These are phyloP conservation scores for Phalloptychus januarius DNA, from an alignment of 2,797 vertebrate species.

Conservation along the genomic window DNA sequence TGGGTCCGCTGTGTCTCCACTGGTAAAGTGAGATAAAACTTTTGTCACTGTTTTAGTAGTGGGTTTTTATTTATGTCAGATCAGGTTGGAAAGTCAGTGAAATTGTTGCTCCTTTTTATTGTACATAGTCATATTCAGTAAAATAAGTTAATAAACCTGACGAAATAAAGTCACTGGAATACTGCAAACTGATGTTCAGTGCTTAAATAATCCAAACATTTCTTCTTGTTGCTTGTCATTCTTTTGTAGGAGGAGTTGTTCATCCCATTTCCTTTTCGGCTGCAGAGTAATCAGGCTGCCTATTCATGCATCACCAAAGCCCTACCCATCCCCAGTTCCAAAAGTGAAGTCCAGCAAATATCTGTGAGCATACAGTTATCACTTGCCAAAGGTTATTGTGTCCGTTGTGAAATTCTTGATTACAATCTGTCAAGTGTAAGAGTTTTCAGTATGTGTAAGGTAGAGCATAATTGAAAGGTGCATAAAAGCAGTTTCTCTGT, in stretches of 20 bases:
- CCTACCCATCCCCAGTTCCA: conserved; percentile 77
- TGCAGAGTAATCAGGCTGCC: conserved; percentile 73
- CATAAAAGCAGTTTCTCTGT: neutral
- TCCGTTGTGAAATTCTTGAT: neutral
- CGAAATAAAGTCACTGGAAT: neutral
- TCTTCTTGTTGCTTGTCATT: neutral
- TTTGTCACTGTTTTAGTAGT: conserved; percentile 30
- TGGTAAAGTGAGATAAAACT: conserved; percentile 18
- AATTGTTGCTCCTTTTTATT: neutral
- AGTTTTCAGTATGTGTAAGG: neutral
- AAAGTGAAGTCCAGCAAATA: conserved; percentile 79
- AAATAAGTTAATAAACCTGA: neutral
- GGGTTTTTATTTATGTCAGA: conserved; percentile 18
- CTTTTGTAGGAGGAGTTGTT: conserved; percentile 77
- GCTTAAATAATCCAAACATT: neutral
- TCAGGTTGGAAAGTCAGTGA: neutral
- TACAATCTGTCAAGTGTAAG: neutral
- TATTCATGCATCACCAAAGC: conserved; percentile 72
- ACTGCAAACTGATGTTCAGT: neutral
- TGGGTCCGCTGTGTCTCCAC: conserved; percentile 27
- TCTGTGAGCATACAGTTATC: conserved; percentile 66
- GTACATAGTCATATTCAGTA: neutral
- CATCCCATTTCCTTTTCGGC: conserved; percentile 69
- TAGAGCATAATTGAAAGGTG: neutral
- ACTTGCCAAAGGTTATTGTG: neutral